Evolutionary conservation across 92 coral and sea anemone species (phyloP).

Genomic region (Porites lobata): DNA sequence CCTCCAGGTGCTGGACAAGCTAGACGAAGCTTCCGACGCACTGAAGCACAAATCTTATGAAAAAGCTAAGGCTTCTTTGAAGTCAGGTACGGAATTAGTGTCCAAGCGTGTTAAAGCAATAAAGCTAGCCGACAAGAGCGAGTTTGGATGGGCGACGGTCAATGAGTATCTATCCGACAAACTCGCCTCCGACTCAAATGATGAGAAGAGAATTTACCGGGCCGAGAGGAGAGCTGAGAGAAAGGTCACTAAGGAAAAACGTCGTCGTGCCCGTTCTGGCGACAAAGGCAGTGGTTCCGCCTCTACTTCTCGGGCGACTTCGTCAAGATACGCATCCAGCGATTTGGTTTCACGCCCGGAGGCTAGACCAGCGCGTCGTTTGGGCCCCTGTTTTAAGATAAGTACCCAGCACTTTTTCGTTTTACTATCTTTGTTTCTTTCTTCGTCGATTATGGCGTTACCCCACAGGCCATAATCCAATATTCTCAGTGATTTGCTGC

Average conservation of each 20-base stretch:
- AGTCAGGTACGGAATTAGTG: constrained; percentile 41
- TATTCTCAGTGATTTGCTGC: too few relatives aligned
- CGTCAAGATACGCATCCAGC: background rate
- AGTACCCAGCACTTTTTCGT: too few relatives aligned
- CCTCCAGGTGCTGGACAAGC: too few relatives aligned
- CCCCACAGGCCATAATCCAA: too few relatives aligned
- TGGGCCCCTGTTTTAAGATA: background rate
- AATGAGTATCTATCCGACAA: background rate
- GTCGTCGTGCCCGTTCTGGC: too few relatives aligned
- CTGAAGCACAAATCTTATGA: constrained; percentile 10
- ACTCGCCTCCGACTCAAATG: background rate
- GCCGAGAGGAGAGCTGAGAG: too few relatives aligned
- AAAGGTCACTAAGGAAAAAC: too few relatives aligned
- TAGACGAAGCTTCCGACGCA: constrained; percentile 7
- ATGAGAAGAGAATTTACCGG: background rate
- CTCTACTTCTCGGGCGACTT: background rate
- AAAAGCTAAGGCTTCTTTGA: constrained; percentile 10
- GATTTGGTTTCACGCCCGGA: constrained; percentile 2
- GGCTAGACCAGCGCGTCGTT: constrained; percentile 1
- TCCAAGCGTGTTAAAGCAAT: constrained; percentile 44
- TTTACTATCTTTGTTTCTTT: too few relatives aligned
- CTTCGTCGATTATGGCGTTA: too few relatives aligned
- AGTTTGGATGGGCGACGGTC: background rate
- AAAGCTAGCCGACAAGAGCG: constrained; percentile 43
- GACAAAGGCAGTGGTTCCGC: background rate